Conservation (phyloP, 1,140 invertebrate species). For the Spodoptera litura region DNA sequence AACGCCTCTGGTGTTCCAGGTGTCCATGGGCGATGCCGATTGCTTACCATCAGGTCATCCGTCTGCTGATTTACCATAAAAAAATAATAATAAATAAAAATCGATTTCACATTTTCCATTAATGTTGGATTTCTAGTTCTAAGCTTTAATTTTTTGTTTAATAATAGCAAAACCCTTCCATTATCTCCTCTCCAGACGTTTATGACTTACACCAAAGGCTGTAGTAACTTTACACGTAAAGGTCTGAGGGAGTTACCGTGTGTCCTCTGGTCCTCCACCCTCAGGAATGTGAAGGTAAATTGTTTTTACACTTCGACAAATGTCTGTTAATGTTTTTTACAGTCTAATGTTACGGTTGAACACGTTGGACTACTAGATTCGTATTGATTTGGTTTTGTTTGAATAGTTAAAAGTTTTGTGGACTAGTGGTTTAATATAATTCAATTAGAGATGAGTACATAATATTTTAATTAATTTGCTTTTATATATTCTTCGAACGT, state of each 20-base stretch:
- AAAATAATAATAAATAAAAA: no score
- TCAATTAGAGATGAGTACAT: no score
- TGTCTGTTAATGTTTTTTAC: constrained; percentile 17
- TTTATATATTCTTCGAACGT: no score
- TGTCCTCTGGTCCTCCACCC: constrained; percentile 2
- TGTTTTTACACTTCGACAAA: constrained; percentile 11
- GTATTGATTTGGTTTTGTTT: neutral
- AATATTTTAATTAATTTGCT: no score
- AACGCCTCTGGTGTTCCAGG: no score
- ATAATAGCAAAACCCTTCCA: no score
- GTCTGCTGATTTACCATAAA: no score
- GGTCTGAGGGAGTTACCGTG: neutral
- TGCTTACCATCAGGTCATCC: no score
- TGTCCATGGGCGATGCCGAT: no score
- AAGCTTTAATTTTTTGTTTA: no score
- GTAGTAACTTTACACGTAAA: neutral
- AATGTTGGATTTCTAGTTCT: no score
- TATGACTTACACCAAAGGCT: neutral
- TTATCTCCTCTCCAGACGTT: neutral
- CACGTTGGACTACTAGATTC: neutral
- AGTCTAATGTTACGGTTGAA: neutral
- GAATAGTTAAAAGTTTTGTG: neutral
- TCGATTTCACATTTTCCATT: no score
- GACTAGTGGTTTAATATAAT: neutral
- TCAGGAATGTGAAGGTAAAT: constrained; percentile 25